A percentile compares a stretch with the other conserved stretches of the same genome.
Evolutionary conservation across 2,113 vertebrate species (phyloP).

Genomic region (Solea solea): DNA sequence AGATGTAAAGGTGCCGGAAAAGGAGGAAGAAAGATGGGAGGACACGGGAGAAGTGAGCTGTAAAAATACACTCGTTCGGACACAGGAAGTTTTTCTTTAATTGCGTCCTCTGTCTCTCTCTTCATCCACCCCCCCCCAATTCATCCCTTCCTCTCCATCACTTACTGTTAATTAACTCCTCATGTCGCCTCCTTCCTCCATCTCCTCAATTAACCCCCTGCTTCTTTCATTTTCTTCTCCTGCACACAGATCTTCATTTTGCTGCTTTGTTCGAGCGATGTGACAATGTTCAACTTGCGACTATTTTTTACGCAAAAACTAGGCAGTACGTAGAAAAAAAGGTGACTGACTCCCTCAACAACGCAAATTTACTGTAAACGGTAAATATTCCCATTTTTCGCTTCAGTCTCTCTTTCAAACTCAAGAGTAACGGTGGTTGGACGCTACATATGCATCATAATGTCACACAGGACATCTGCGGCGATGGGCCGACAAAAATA

Average conservation of each 20-base stretch:
- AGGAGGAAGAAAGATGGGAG: slow-evolving; percentile 1
- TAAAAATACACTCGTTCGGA: slow-evolving; percentile 14
- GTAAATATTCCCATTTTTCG: too few relatives aligned
- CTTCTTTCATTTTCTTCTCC: background rate
- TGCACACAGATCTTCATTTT: background rate
- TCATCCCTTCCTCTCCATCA: background rate
- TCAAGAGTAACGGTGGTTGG: too few relatives aligned
- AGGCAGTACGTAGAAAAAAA: too few relatives aligned
- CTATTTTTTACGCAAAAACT: too few relatives aligned
- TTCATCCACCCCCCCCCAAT: background rate
- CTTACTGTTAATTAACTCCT: slow-evolving; percentile 15
- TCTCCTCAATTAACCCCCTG: slow-evolving; percentile 23
- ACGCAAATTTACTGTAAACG: too few relatives aligned
- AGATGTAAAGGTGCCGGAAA: background rate
- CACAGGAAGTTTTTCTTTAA: slow-evolving; percentile 27
- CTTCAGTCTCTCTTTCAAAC: too few relatives aligned
- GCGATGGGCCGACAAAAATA: too few relatives aligned
- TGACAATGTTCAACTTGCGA: background rate
- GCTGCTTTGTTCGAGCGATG: slow-evolving; percentile 8
- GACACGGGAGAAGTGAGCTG: background rate
- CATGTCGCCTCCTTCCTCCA: background rate
- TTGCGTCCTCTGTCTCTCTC: slow-evolving; percentile 10
- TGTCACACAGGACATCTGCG: too few relatives aligned
- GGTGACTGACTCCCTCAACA: too few relatives aligned
- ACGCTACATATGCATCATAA: too few relatives aligned